Evolutionary conservation across 2,888 invertebrate genomes (phyloP).

Genomic region (Boloria selene): DNA sequence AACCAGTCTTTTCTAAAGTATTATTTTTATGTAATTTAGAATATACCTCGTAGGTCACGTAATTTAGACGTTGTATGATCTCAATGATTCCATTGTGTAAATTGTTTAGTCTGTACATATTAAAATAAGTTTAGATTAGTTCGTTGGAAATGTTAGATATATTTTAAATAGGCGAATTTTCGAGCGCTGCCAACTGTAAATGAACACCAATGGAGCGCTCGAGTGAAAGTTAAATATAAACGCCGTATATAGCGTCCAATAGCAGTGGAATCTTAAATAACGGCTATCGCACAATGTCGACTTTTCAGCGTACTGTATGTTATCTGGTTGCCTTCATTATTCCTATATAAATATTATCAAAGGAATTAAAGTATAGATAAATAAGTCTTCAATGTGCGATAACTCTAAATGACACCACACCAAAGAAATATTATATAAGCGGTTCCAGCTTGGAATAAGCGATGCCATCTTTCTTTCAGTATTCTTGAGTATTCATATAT

Average conservation of each 20-base stretch:
- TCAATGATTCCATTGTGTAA: constrained; percentile 81
- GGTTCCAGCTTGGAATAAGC: constrained; percentile 67
- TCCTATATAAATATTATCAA: neutral
- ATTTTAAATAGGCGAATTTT: constrained; percentile 54
- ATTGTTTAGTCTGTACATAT: constrained; percentile 75
- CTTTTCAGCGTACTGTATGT: neutral
- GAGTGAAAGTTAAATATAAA: constrained; percentile 19
- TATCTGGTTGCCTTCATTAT: constrained; percentile 3
- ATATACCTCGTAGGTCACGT: constrained; percentile 67
- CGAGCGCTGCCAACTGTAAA: constrained; percentile 43
- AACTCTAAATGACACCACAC: constrained; percentile 71
- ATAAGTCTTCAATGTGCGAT: constrained; percentile 7
- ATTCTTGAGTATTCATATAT: constrained; percentile 71
- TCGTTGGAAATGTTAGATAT: constrained; percentile 51
- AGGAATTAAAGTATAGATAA: neutral
- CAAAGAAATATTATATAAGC: constrained; percentile 70
- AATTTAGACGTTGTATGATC: constrained; percentile 65
- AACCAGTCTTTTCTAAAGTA: constrained; percentile 78
- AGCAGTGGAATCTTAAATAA: constrained; percentile 61
- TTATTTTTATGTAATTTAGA: constrained; percentile 66
- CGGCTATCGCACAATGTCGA: constrained; percentile 40
- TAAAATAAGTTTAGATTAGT: constrained; percentile 51
- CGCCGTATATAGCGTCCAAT: constrained; percentile 77
- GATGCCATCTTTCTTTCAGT: constrained; percentile 75
- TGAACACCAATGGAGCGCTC: constrained; percentile 18